A percentile compares a stretch with the other conserved stretches of the same genome.
Conservation (phyloP, 2,888 invertebrate species). For the Amphimallon solstitiale region DNA sequence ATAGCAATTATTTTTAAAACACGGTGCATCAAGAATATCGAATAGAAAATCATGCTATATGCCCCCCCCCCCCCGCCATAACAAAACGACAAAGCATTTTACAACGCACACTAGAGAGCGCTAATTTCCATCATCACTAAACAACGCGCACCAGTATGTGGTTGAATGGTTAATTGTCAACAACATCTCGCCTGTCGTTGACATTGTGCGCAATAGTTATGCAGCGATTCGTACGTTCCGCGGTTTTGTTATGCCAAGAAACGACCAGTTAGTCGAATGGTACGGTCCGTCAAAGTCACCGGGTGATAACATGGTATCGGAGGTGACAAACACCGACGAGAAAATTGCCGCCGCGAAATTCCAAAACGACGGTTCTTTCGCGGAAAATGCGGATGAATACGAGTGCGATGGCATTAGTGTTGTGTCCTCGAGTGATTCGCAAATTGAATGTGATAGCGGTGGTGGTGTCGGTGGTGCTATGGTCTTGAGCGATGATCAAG, state of each 20-base stretch:
- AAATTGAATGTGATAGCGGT: conserved; percentile 30
- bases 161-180: not conserved
- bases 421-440: conserved; percentile 39
- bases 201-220: conserved; percentile 10
- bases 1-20: no score
- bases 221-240: not conserved
- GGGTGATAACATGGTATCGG: conserved; percentile 39
- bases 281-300: not conserved
- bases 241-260: not conserved
- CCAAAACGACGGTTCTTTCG: conserved; percentile 24
- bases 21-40: no score
- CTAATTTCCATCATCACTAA: no score
- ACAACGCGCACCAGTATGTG: not conserved
- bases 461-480: conserved; percentile 38
- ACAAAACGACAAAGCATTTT: no score
- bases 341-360: conserved; percentile 21
- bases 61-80: no score
- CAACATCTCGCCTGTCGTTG: no score
- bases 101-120: no score
- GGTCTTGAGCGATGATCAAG: conserved; percentile 36
- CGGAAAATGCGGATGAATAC: conserved; percentile 34
- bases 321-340: conserved; percentile 13
- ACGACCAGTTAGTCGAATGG: not conserved
- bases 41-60: no score
- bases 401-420: conserved; percentile 38